Conservation (phyloP, 2,113 vertebrate species). For the Dunckerocampus dactyliophorus region DNA sequence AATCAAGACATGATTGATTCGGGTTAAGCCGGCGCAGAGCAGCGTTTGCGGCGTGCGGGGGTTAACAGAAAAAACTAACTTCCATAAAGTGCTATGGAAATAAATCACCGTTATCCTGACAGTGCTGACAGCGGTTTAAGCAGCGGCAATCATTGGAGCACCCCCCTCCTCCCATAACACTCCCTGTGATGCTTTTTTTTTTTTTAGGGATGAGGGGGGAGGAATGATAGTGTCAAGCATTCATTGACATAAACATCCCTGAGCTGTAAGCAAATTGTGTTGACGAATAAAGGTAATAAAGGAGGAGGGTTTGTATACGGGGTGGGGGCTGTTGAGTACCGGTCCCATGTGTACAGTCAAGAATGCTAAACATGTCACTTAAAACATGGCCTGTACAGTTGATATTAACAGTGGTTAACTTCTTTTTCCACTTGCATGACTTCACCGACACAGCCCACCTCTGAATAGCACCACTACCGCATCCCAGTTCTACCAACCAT, state of each 20-base stretch:
- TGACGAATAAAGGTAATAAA: constrained; percentile 96
- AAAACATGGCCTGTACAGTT: too few species aligned
- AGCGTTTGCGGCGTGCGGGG: constrained; percentile 69
- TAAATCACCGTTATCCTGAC: constrained; percentile 99
- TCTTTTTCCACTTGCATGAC: too few species aligned
- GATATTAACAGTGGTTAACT: too few species aligned
- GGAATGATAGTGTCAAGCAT: constrained; percentile 81
- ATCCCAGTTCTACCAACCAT: too few species aligned
- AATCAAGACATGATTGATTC: constrained; percentile 80
- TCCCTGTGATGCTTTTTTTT: constrained; percentile 78
- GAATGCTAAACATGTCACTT: too few species aligned
- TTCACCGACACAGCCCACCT: too few species aligned
- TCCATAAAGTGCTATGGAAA: constrained; percentile 86
- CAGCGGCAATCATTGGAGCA: constrained; percentile 85
- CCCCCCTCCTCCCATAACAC: constrained; percentile 58
- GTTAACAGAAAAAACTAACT: constrained; percentile 80
- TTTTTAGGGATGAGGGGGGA: constrained; percentile 34
- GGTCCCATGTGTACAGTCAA: constrained; percentile 78
- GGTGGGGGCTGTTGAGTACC: constrained; percentile 75
- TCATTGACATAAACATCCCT: constrained; percentile 91
- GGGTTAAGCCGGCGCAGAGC: constrained; percentile 71
- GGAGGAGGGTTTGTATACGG: constrained; percentile 76
- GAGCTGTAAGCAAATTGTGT: constrained; percentile 97
- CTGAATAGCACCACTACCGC: too few species aligned
- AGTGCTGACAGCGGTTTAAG: constrained; percentile 97